Base-by-base conservation (phyloP, 2,888 invertebrate genomes). In the Eupithecia abbreviata region DNA sequence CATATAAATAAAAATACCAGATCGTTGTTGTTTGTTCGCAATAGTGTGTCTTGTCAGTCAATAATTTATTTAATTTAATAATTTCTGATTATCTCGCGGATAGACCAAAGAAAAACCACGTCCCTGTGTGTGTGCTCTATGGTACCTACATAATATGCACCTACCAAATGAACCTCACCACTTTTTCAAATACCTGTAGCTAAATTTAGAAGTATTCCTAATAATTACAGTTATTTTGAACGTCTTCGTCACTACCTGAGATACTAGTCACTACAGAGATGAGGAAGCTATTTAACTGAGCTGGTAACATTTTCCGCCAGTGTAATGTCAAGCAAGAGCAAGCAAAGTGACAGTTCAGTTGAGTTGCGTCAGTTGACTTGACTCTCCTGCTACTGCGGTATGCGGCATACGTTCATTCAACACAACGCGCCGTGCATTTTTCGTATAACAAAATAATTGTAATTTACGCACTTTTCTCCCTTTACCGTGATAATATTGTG, bases 401-500 rank as follows among this genome's bases (percentile, higher is more conserved):
- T 90, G 91, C 86, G 85, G 89, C 77, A 88, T 88, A 80, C 76
- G 87, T 89, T 86, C 83, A 78, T 89, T 86, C 83, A 78, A 73
- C 77, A 78, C 71, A 79, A 73, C 77, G 78, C 74, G 58, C 62
- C 78, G 83, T 81, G 79, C 47, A 78, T 83, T 86, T 84, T 86
- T 81, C 84, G 85, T 84, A 86, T 86, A 87, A 82, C 77, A 85
- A 83, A 84, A 84, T 83, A 86, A 84, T 87, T 81, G 81, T 78
- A 80, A 82, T 84, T 88, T 86, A 88, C 90, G 91, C 84, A 91
- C 90, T 92, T 92, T 92, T 90, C 90, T 91, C 83, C 82, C 81
- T 84, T 87, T 85, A 84, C 78, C 80, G 80, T 76, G 78, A 72
- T 82, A 79, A 72, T 81, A 85, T 87, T 86, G 89, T 88, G 87